Evolutionary conservation across 2,888 invertebrate species (phyloP).

Genomic region (Pseudeuparius sepicola): DNA sequence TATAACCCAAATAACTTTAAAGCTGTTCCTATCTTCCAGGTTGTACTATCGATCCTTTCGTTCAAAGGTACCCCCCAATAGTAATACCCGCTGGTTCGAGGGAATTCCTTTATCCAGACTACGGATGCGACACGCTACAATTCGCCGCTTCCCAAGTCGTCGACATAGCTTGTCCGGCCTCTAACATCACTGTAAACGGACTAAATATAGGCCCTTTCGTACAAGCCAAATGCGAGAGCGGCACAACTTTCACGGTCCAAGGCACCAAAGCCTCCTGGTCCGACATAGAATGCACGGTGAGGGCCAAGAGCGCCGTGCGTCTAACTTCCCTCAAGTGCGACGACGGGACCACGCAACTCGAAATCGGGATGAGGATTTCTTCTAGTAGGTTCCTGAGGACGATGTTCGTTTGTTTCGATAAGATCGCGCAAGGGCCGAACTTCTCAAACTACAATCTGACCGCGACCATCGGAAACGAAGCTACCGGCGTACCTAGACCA

Average conservation of each 20-base stretch:
- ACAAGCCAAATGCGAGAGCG: constrained; percentile 24
- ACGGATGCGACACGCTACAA: constrained; percentile 14
- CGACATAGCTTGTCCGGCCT: constrained; percentile 17
- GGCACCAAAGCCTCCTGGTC: constrained; percentile 32
- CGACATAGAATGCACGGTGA: constrained; percentile 37
- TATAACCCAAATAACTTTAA: too few species aligned
- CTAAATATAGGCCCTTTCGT: constrained; percentile 7
- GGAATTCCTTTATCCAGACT: constrained; percentile 18
- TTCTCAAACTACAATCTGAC: constrained; percentile 45
- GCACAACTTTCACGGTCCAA: constrained; percentile 19
- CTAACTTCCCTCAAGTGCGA: constrained; percentile 39
- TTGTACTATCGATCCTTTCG: constrained; percentile 18
- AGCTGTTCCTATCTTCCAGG: too few species aligned
- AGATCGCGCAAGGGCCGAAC: constrained; percentile 39
- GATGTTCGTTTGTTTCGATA: constrained; percentile 47
- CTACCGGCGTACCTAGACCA: constrained; percentile 42
- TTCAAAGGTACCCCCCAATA: constrained; percentile 14
- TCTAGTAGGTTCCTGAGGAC: constrained; percentile 39
- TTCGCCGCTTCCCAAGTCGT: constrained; percentile 16
- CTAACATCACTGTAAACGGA: constrained; percentile 2
- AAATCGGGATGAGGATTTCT: constrained; percentile 44
- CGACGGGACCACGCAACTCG: constrained; percentile 39
- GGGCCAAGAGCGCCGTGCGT: constrained; percentile 37
- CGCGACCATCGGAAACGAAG: constrained; percentile 40
- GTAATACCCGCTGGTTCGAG: constrained; percentile 12